Base-by-base conservation (phyloP, 2,888 invertebrate species). In the Drepana falcataria region DNA sequence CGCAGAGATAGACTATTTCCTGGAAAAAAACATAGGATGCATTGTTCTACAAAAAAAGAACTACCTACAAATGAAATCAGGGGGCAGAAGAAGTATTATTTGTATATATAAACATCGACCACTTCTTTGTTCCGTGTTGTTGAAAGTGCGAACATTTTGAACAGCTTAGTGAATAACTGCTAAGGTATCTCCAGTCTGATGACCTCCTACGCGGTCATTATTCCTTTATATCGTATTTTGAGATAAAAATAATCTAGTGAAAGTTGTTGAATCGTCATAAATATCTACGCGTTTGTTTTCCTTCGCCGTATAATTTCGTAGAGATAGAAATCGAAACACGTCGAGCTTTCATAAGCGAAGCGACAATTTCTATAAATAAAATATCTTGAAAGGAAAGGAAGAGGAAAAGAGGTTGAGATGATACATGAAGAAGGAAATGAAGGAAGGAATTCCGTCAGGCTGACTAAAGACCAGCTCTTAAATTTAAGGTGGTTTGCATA, bases 161-260 rank as follows among this genome's bases (percentile, higher is more conserved):
- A 47, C 33, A 40, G 55, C 48, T 52, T 53, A 57, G 53, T 55
- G 55, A 52, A 54, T 56, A 52, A 52, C 35, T 48, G 7, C 61
- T 48, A 56, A 62, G 54, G 57, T 65, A 61, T 63, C 64, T 73
- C 58, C 63, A 59, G 68, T 65, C 53, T 69, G 62, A 70, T 73
- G 74, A 74, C 69, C 73, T 69, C 65, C 54, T 21, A 56, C 49
- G 58, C 58, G 59, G 61, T 64, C 62, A 61, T 58, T 64, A 61
- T 60, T 59, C 59, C 59, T 64, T 59, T 55, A 62, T 59, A 56
- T 53, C 40, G 49, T 51, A 49, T 55, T 53, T 57, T 49, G 47
- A 60, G 61, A 66, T 66, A 66, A 68, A 68, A 71, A 71, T 71
- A 64, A 65, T 64, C 59, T 54, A 74, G 71, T 68, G 74, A 76